phyloP scores from a whole-genome alignment of 2,113 vertebrate species.

The Thunnus thynnus region DNA sequence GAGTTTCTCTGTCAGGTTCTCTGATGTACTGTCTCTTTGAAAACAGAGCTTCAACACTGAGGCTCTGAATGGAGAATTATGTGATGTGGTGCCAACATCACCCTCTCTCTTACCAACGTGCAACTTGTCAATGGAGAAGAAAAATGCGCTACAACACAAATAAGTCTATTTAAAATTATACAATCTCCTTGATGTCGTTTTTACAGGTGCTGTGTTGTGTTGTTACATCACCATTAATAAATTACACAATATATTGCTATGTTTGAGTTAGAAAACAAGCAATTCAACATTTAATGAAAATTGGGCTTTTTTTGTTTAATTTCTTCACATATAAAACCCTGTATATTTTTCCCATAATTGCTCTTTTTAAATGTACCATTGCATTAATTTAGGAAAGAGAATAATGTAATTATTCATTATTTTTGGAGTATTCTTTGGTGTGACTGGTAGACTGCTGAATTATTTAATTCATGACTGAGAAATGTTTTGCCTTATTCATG shows the following conservation, averaged over 20 bases:
- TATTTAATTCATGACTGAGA: constrained; percentile 42
- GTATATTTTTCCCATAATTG: neutral
- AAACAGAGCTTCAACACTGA: constrained; percentile 36
- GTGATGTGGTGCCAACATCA: constrained; percentile 43
- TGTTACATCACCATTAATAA: neutral
- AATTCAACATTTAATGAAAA: constrained; percentile 13
- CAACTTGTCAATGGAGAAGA: constrained; percentile 16
- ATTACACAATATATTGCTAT: neutral
- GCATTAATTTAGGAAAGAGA: constrained; percentile 7
- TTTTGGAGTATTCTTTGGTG: constrained; percentile 16
- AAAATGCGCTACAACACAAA: constrained; percentile 6
- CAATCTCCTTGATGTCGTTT: constrained; percentile 4
- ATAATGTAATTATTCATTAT: neutral
- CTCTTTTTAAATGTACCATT: neutral
- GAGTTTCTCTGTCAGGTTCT: constrained; percentile 35
- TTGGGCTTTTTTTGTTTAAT: neutral
- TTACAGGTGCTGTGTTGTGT: neutral
- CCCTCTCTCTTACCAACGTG: constrained; percentile 1
- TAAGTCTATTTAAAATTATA: neutral
- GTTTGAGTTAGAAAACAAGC: neutral
- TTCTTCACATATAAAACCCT: neutral
- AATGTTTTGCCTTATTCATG: constrained; percentile 51
- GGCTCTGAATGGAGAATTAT: constrained; percentile 39
- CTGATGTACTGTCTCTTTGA: constrained; percentile 53
- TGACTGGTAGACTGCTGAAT: constrained; percentile 31